Base-by-base conservation (phyloP, 2,113 vertebrate species). In the Oreotrochilus melanogaster region DNA sequence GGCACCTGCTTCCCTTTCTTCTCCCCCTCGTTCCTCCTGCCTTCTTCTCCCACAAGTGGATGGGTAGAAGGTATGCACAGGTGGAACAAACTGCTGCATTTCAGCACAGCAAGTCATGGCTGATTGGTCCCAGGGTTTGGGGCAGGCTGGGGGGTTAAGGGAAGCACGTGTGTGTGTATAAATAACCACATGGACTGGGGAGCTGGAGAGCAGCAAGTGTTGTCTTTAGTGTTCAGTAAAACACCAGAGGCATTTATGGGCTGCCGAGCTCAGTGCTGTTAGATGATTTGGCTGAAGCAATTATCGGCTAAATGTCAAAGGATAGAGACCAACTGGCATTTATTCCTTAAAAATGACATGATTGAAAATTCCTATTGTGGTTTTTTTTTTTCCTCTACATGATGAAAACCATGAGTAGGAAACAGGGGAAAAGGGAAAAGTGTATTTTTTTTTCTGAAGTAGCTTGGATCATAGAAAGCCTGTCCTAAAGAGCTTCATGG, bases 221-320 rank as follows among this genome's bases (percentile, higher is more conserved):
- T 64, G 74, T 43, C 70, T 74, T 70, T 6, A 79, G 71, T 2
- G 0, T 27, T 65, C 16, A 4, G 25, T 48, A 5, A 50, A 81
- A 50, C 84, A 67, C 92, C 78, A 43, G 82, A 33, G 71, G 90
- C 88, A 5, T 81, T 76, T 75, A 48, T 1, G 65, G 78, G 84
- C 87, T 82, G 4, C 87, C 54, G 91, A 87, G 74, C 79, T 75
- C 33, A 18, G 61, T 3, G 10, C 84, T 54, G 39, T 64, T 30
- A 6, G 87, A 30, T 82, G 70, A 30, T 47, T 91, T 92, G 95
- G 48, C 92, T 76, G 73, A 53, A 85, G 50, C 35, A 50, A 64
- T 87, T 76, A 74, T 69, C 75, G 91, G 86, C 80, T 85, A 79
- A 93, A 89, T 73, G 70, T 91, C 91, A 91, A 37, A 92, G 71